These are phyloP conservation scores for Mastomys coucha DNA, from an alignment of 2,113 vertebrate species.

Conservation along the genomic window DNA sequence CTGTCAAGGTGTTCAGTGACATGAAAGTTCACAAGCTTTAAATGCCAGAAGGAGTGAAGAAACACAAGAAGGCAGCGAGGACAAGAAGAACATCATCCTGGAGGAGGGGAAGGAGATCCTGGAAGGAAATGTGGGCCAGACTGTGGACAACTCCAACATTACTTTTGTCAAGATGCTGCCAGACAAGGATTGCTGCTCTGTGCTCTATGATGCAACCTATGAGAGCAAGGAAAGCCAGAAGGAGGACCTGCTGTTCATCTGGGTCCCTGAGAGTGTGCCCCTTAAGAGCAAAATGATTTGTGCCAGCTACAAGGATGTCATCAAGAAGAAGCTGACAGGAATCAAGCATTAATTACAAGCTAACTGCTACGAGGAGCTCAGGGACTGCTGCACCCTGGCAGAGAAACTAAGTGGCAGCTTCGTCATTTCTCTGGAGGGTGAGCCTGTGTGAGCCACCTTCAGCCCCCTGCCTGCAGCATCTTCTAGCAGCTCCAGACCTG, in stretches of 20 bases:
- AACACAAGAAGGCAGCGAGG: not conserved
- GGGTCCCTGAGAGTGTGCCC: conserved; percentile 71
- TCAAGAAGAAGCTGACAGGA: not conserved
- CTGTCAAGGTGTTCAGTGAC: not conserved
- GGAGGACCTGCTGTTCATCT: conserved; percentile 95
- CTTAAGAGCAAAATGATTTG: not conserved
- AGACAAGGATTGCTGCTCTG: conserved; percentile 91
- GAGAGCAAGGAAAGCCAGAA: conserved; percentile 96
- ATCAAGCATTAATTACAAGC: not conserved
- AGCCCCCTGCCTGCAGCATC: not conserved
- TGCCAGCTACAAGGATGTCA: not conserved
- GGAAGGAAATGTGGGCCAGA: conserved; percentile 89
- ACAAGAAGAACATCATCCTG: conserved; percentile 88
- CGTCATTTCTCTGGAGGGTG: not conserved
- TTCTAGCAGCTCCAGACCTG: not conserved
- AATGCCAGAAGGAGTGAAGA: not conserved
- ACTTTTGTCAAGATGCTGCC: conserved; percentile 93
- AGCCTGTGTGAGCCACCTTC: not conserved
- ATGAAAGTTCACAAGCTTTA: not conserved
- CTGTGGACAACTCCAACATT: conserved; percentile 88
- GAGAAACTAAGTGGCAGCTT: not conserved
- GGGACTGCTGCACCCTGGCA: not conserved
- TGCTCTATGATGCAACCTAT: conserved; percentile 92
- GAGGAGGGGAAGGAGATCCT: conserved; percentile 92
- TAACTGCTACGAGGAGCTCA: not conserved